phyloP scores from a whole-genome alignment of 2,113 vertebrate species.

The Cyanistes caeruleus region DNA sequence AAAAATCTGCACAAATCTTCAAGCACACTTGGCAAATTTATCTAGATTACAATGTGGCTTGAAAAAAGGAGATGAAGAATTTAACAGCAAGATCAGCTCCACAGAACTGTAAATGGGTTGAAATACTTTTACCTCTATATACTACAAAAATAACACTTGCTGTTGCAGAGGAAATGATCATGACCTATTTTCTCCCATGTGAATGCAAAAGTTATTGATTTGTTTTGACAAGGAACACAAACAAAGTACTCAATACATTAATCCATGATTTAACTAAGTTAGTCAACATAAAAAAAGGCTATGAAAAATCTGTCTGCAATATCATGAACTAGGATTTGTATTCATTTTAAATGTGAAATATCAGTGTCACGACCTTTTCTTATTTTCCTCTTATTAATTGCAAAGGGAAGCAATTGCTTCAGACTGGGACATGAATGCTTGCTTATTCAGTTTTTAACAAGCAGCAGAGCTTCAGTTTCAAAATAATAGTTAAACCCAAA shows the following conservation, averaged over 20 bases:
- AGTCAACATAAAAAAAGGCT: background rate
- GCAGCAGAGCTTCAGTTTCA: background rate
- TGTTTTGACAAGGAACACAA: constrained; percentile 25
- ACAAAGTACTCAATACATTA: constrained; percentile 10
- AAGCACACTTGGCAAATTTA: constrained; percentile 20
- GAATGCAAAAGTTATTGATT: constrained; percentile 50
- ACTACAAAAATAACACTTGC: background rate
- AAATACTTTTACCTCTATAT: background rate
- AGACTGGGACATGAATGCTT: background rate
- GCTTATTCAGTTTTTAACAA: background rate
- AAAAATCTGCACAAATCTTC: background rate
- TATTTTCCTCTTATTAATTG: background rate
- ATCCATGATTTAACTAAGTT: constrained; percentile 47
- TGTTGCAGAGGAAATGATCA: constrained; percentile 9
- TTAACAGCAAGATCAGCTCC: background rate
- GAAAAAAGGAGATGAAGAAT: constrained; percentile 26
- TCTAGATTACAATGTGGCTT: background rate
- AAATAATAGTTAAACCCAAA: background rate
- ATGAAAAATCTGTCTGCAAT: background rate
- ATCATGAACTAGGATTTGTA: background rate
- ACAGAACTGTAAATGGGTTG: background rate
- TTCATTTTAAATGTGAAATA: background rate
- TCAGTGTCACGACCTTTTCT: background rate
- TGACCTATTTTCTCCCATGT: constrained; percentile 3
- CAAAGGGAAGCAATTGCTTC: background rate